phyloP scores from a whole-genome alignment of 2,888 invertebrate genomes.

The Eremobia ochroleuca region DNA sequence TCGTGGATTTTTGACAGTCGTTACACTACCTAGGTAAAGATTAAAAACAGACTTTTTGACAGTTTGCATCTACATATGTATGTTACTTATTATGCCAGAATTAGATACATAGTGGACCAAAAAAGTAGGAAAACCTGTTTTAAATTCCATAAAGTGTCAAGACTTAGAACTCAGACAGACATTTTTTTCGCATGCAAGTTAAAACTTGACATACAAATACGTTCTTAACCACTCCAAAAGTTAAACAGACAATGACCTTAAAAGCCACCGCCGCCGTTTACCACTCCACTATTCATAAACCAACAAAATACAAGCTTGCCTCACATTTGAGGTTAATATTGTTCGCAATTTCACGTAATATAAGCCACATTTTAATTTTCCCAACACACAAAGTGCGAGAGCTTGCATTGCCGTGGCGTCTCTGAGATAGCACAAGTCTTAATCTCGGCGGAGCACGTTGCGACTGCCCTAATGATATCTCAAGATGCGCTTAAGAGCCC shows the following conservation, averaged over 20 bases:
- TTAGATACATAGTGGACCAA: not conserved
- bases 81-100: not conserved
- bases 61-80: not conserved
- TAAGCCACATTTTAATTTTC: conserved; percentile 78
- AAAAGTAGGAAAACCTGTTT: not conserved
- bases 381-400: conserved; percentile 73
- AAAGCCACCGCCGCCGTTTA: too few relatives aligned
- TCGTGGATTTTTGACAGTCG: too few relatives aligned
- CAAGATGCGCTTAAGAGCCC: conserved; percentile 88
- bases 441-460: conserved; percentile 84
- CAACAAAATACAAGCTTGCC: conserved; percentile 19
- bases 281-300: conserved; percentile 1
- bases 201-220: not conserved
- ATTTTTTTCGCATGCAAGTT: not conserved
- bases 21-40: not conserved
- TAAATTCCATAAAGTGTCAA: not conserved
- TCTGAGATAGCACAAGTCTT: conserved; percentile 83
- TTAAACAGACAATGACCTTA: not conserved
- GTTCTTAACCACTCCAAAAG: not conserved
- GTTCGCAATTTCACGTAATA: conserved; percentile 65
- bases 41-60: not conserved
- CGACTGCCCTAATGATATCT: conserved; percentile 89
- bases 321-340: conserved; percentile 56
- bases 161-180: not conserved
- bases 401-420: conserved; percentile 78